Evolutionary conservation across 2,888 invertebrate species (phyloP).

Genomic region (Drosophila austrosaltans): DNA sequence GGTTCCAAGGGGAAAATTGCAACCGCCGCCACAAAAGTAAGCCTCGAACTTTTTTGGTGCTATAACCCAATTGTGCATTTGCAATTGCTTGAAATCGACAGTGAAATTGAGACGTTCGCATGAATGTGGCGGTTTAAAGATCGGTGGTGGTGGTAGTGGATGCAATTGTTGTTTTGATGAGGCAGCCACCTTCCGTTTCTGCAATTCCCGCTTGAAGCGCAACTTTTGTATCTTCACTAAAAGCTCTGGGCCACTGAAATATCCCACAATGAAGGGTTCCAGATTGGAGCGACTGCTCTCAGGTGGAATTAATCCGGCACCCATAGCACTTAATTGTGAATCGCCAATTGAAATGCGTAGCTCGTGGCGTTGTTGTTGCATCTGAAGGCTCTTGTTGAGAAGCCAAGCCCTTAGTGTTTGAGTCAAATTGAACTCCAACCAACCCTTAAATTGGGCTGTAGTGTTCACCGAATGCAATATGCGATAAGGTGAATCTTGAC

Average conservation of each 20-base stretch:
- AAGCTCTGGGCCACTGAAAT: slow-evolving; percentile 88
- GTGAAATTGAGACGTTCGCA: slow-evolving; percentile 95
- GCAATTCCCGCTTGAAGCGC: slow-evolving; percentile 77
- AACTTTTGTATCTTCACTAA: slow-evolving; percentile 85
- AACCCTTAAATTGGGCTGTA: slow-evolving; percentile 89
- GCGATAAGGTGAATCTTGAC: slow-evolving; percentile 85
- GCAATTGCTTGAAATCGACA: slow-evolving; percentile 94
- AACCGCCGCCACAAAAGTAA: slow-evolving; percentile 96
- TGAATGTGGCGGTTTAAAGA: slow-evolving; percentile 85
- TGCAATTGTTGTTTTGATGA: not conserved
- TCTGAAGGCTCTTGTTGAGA: slow-evolving; percentile 43
- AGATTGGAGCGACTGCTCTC: slow-evolving; percentile 85
- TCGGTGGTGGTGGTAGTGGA: slow-evolving; percentile 38
- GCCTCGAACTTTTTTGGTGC: slow-evolving; percentile 97
- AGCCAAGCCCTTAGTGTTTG: slow-evolving; percentile 91
- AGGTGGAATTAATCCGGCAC: slow-evolving; percentile 89
- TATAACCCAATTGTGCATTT: slow-evolving; percentile 97
- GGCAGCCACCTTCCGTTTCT: slow-evolving; percentile 83
- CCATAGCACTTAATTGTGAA: slow-evolving; percentile 86
- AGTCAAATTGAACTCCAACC: slow-evolving; percentile 94
- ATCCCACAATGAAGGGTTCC: slow-evolving; percentile 96
- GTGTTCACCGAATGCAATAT: slow-evolving; percentile 89
- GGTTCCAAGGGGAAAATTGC: slow-evolving; percentile 95
- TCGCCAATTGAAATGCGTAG: slow-evolving; percentile 65
- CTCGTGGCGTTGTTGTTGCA: slow-evolving; percentile 55